These are phyloP conservation scores for Apodemus agrarius DNA, from an alignment of 2,797 vertebrate species.

Conservation along the genomic window DNA sequence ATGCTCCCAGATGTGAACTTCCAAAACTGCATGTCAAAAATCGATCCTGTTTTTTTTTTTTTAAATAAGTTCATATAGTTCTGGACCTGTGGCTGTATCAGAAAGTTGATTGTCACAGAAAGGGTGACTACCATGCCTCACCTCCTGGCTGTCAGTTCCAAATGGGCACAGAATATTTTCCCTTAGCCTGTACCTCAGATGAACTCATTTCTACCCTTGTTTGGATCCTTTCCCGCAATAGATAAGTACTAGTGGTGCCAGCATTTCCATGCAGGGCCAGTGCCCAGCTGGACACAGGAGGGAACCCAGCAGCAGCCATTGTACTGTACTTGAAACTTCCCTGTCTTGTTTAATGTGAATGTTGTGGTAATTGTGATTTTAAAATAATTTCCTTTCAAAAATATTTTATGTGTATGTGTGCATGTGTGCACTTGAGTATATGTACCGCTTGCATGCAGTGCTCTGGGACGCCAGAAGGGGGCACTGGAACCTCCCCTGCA, in stretches of 20 bases:
- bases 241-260: accelerated
- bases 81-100: background rate
- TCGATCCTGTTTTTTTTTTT: background rate
- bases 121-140: accelerated
- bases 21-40: background rate
- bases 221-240: background rate
- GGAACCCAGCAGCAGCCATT: background rate
- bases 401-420: background rate
- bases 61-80: background rate
- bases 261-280: background rate
- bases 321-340: background rate
- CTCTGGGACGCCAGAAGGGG: background rate
- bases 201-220: background rate
- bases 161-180: background rate
- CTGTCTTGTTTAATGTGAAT: background rate
- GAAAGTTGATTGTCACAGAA: background rate
- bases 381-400: background rate
- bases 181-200: accelerated
- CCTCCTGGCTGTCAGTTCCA: background rate
- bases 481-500: background rate
- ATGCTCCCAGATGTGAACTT: background rate
- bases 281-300: background rate
- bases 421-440: background rate
- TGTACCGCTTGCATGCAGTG: background rate
- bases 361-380: background rate